Percentiles rank a stretch among this genome's conserved stretches.
Evolutionary conservation across 2,797 vertebrate genomes (phyloP).

Genomic region (Enteromius afrohamiltoni): DNA sequence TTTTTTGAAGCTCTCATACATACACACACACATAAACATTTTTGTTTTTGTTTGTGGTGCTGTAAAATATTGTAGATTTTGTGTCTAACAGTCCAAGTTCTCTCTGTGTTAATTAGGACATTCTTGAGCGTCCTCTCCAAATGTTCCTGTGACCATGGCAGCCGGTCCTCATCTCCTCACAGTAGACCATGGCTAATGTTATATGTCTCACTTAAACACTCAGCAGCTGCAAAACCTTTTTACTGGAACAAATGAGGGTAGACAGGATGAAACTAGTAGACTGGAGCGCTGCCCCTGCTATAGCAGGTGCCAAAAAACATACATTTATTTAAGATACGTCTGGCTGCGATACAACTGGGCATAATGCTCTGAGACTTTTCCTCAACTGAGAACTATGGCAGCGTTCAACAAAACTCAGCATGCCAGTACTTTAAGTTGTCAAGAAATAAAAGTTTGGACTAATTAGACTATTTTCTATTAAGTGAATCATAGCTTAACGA

Average conservation of each 20-base stretch:
- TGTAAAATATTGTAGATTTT: slow-evolving; percentile 38
- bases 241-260: slow-evolving; percentile 39
- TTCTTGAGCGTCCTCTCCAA: slow-evolving; percentile 2
- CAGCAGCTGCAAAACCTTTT: slow-evolving; percentile 45
- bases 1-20: slow-evolving; percentile 11
- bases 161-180: slow-evolving; percentile 27
- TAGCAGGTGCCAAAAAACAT: slow-evolving; percentile 39
- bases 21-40: not conserved
- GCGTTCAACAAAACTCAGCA: not conserved
- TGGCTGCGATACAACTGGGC: slow-evolving; percentile 31
- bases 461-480: slow-evolving; percentile 32
- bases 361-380: slow-evolving; percentile 33
- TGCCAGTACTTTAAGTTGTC: slow-evolving; percentile 10
- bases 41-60: slow-evolving; percentile 6
- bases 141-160: slow-evolving; percentile 2
- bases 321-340: slow-evolving; percentile 14
- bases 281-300: slow-evolving; percentile 23
- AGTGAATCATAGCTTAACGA: slow-evolving; percentile 42
- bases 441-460: slow-evolving; percentile 6
- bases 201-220: slow-evolving; percentile 33
- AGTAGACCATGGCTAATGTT: slow-evolving; percentile 12
- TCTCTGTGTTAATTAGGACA: slow-evolving; percentile 13
- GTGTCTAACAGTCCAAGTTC: not conserved
- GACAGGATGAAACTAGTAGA: slow-evolving; percentile 32
- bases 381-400: slow-evolving; percentile 1